Evolutionary conservation across 1,140 invertebrate species (phyloP).

Genomic region (Homalodisca vitripennis): DNA sequence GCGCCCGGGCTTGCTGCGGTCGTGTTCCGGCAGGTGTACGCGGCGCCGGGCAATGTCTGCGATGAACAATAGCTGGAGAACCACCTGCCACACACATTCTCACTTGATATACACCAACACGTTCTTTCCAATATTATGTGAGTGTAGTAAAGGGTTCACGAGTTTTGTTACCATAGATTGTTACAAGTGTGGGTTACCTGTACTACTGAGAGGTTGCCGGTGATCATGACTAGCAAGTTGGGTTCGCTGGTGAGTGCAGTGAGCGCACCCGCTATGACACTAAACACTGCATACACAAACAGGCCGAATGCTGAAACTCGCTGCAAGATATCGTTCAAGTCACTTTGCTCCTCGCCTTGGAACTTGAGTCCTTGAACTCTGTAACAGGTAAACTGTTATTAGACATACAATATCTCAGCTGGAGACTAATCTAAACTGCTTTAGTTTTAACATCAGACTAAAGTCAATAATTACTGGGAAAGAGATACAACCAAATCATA

Average conservation of each 20-base stretch:
- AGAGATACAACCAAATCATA: too few species aligned
- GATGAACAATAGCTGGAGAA: slow-evolving; percentile 92
- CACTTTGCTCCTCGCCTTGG: slow-evolving; percentile 82
- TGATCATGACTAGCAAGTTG: slow-evolving; percentile 86
- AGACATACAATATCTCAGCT: too few species aligned
- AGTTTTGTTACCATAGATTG: too few species aligned
- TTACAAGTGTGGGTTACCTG: slow-evolving; percentile 57
- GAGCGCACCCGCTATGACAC: slow-evolving; percentile 84
- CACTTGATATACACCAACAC: too few species aligned
- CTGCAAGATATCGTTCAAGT: slow-evolving; percentile 86
- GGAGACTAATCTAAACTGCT: too few species aligned
- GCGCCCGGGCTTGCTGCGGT: slow-evolving; percentile 89
- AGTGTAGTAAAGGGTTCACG: too few species aligned
- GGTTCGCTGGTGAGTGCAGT: slow-evolving; percentile 81
- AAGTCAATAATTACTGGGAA: too few species aligned
- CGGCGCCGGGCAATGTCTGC: slow-evolving; percentile 88
- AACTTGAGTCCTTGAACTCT: slow-evolving; percentile 86
- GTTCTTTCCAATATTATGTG: too few species aligned
- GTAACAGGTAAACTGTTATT: slow-evolving; percentile 43
- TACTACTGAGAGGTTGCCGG: slow-evolving; percentile 79
- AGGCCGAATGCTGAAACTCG: slow-evolving; percentile 89
- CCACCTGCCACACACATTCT: slow-evolving; percentile 64
- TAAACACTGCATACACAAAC: slow-evolving; percentile 90
- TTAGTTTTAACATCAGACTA: too few species aligned
- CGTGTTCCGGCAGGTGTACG: slow-evolving; percentile 87